Base-by-base conservation (phyloP, 2,888 invertebrate genomes). In the Malacosoma neustria region DNA sequence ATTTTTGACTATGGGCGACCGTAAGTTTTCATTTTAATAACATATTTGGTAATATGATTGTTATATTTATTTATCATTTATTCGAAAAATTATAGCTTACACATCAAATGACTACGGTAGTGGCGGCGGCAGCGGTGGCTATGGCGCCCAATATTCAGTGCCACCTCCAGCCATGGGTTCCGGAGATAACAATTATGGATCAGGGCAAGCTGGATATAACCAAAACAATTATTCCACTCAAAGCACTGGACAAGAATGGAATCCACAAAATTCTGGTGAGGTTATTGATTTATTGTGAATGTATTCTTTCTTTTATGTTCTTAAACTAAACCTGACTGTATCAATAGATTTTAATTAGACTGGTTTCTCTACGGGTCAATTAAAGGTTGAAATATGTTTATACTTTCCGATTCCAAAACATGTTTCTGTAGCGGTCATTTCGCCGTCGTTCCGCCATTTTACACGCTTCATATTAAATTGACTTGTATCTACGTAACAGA, bases 61-160 rank as follows among this genome's bases (percentile, higher is more conserved):
- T 22, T 3, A 4, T 7, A 7, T 22, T 4, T 22, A 3, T 22
- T 5, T 22, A 22, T 22, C 5, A 7, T 22, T 4, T 22, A 22
- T 7, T 22, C 9, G 5, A 22, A 22, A 7, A 7, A 3, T 46
- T 64, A 39, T 48, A 74, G 74, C 72, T 38, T 75, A 73, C 55
- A 64, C 63, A 15, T 69, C 77, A 40, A 73, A 81, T 30, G 82
- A 82, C 65, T 72, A 85, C 53, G 64, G 72, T 44, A 65, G 74
- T 37, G 67, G 67, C 37, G 67, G 67, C 37, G 62, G 70, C 41
- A 62, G 67, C 37, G 63, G 74, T 41, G 74, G 81, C 37, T 80
- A 81, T 57, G 70, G 77, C 22, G 68, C 76, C 47, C 75, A 80
- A 60, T 80, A 87, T 69, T 72, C 86, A 37, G 71, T 85, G 60